Evolutionary conservation across 2,797 vertebrate genomes (phyloP).

Genomic region (Eospalax fontanierii): DNA sequence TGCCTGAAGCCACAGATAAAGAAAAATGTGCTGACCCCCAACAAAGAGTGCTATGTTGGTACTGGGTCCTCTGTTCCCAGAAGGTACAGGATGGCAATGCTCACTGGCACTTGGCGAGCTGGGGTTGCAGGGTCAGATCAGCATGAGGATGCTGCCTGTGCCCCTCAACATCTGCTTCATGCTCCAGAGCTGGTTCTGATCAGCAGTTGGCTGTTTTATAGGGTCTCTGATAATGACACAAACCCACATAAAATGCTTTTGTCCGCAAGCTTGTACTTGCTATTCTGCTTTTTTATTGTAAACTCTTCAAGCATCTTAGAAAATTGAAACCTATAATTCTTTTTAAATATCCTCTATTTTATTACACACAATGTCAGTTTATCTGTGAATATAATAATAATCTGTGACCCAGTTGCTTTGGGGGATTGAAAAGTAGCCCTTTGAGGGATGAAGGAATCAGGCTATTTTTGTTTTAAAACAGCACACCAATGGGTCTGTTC

Average conservation of each 20-base stretch:
- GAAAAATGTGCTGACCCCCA: not conserved
- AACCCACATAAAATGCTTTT: not conserved
- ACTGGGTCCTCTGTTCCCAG: not conserved
- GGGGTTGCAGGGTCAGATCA: not conserved
- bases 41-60: not conserved
- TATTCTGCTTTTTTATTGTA: slow-evolving; percentile 1
- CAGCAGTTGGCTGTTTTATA: not conserved
- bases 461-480: slow-evolving; percentile 65
- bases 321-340: slow-evolving; percentile 28
- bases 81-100: not conserved
- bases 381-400: not conserved
- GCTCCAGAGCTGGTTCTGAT: not conserved
- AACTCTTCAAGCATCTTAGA: slow-evolving; percentile 22
- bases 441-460: not conserved
- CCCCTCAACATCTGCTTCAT: not conserved
- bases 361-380: slow-evolving; percentile 26
- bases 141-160: not conserved
- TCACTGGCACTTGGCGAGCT: not conserved
- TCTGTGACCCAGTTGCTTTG: slow-evolving; percentile 38
- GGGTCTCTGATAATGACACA: not conserved
- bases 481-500: slow-evolving; percentile 38
- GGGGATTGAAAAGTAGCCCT: not conserved
- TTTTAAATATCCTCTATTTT: slow-evolving; percentile 14
- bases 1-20: not conserved
- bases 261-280: not conserved